phyloP scores from a whole-genome alignment of 2,888 invertebrate species.

The Aleiodes alternator region DNA sequence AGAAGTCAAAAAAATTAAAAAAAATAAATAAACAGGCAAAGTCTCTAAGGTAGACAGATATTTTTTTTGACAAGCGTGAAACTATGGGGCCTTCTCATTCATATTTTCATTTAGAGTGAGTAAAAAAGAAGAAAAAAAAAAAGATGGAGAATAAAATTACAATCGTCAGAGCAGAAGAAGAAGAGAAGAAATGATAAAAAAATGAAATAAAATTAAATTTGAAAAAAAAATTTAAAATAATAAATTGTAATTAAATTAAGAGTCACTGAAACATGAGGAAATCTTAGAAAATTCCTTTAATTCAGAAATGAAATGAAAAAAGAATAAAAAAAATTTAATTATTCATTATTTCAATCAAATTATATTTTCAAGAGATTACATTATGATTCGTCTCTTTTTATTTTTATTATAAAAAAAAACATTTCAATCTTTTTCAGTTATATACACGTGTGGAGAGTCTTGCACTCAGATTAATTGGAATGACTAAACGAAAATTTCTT shows the following conservation, averaged over 20 bases:
- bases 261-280: background rate
- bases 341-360: conserved; percentile 18
- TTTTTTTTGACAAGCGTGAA: no score
- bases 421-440: background rate
- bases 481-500: conserved; percentile 8
- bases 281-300: background rate
- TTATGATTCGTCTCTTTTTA: background rate
- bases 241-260: background rate
- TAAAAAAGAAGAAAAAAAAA: no score
- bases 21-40: no score
- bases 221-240: background rate
- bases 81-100: no score
- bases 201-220: no score
- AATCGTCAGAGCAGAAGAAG: no score
- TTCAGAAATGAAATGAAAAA: no score
- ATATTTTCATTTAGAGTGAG: no score
- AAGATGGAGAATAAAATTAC: no score
- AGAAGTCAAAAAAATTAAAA: no score
- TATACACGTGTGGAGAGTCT: background rate
- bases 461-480: conserved; percentile 27
- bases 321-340: conserved; percentile 4
- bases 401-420: background rate
- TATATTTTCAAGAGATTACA: conserved; percentile 22
- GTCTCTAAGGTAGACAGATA: no score
- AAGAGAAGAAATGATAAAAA: background rate